phyloP scores from a whole-genome alignment of 1,140 invertebrate species.

The Drosophila carrolli region DNA sequence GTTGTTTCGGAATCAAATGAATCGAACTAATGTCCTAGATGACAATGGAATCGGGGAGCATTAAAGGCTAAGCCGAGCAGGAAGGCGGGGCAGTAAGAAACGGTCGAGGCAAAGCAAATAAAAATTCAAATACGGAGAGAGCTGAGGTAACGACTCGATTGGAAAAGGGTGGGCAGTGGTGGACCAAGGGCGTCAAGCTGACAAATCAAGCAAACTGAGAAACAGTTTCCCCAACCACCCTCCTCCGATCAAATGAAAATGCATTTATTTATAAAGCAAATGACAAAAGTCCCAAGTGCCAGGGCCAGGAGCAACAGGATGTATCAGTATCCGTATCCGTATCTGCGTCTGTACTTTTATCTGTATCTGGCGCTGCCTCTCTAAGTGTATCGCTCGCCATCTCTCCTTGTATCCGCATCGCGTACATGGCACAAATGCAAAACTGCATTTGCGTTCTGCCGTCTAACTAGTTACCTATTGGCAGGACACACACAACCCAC shows the following conservation, averaged over 20 bases:
- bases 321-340: constrained; percentile 15
- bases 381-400: constrained; percentile 61
- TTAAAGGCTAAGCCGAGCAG: constrained; percentile 13
- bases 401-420: constrained; percentile 30
- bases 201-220: constrained; percentile 63
- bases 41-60: constrained; percentile 45
- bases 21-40: constrained; percentile 62
- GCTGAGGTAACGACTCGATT: not conserved
- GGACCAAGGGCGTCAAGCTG: constrained; percentile 44
- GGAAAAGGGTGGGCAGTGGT: not conserved
- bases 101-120: constrained; percentile 52
- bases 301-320: constrained; percentile 51
- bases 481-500: constrained; percentile 51
- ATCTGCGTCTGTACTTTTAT: constrained; percentile 25
- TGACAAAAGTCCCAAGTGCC: constrained; percentile 66
- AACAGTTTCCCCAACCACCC: not conserved
- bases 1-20: constrained; percentile 33
- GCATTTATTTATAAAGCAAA: constrained; percentile 76
- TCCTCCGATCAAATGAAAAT: constrained; percentile 62
- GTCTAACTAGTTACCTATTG: constrained; percentile 76
- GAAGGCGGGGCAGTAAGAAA: constrained; percentile 6
- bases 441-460: constrained; percentile 65
- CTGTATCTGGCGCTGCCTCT: constrained; percentile 24
- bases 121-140: constrained; percentile 34
- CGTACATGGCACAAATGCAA: constrained; percentile 61